Conservation (phyloP, 2,888 invertebrate genomes). For the Meiosimyza platycephala region DNA sequence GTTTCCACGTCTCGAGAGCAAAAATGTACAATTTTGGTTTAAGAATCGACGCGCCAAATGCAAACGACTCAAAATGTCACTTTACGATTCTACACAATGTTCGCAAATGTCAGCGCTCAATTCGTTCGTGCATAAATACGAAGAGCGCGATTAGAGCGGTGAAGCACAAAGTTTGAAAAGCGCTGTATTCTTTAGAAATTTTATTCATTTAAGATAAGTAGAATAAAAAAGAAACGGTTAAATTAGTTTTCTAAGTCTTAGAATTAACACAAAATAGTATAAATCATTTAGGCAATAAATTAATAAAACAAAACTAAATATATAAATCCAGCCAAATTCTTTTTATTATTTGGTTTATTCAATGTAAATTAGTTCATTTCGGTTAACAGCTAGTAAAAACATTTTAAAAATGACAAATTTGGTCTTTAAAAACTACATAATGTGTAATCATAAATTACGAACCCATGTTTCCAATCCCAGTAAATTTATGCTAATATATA, state of each 20-base stretch:
- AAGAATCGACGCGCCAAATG: constrained; percentile 98
- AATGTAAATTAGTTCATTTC: too few species aligned
- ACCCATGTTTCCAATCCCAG: too few species aligned
- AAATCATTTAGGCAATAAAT: too few species aligned
- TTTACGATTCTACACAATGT: constrained; percentile 74
- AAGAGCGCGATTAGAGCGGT: constrained; percentile 61
- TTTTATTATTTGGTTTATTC: too few species aligned
- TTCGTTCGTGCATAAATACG: constrained; percentile 66
- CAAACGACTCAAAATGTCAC: constrained; percentile 92
- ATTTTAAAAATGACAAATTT: too few species aligned
- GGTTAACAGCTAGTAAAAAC: too few species aligned
- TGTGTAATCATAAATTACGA: too few species aligned
- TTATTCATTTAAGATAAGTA: neutral
- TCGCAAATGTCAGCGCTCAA: constrained; percentile 61
- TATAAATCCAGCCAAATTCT: too few species aligned
- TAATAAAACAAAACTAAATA: too few species aligned
- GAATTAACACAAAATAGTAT: neutral
- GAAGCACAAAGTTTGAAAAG: neutral
- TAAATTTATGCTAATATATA: too few species aligned
- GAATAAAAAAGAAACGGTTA: neutral
- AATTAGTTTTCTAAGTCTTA: constrained; percentile 11
- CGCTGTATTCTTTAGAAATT: neutral
- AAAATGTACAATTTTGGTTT: constrained; percentile 99
- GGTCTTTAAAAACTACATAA: too few species aligned
- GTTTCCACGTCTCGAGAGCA: constrained; percentile 97